Conservation (phyloP, 2,888 invertebrate genomes). For the Saturnia pavonia region DNA sequence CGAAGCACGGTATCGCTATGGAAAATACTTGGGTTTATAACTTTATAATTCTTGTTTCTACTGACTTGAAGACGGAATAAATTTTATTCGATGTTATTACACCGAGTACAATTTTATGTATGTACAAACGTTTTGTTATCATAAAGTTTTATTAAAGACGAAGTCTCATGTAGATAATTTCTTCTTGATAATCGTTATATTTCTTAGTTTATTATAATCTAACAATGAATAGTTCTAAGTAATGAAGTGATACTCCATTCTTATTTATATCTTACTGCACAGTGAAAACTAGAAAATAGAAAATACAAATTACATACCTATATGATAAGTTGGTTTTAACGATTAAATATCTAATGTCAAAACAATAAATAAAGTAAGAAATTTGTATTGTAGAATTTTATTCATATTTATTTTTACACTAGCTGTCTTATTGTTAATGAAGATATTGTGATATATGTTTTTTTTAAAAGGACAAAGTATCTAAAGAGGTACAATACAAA, state of each 20-base stretch:
- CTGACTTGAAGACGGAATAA: background rate
- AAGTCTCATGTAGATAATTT: background rate
- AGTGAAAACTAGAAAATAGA: too few species aligned
- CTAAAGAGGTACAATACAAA: too few species aligned
- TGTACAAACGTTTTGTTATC: background rate
- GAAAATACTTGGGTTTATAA: constrained; percentile 3
- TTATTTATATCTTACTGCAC: too few species aligned
- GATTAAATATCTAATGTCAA: background rate
- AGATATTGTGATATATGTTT: too few species aligned
- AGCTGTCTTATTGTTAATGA: too few species aligned
- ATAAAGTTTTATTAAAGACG: background rate
- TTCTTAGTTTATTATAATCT: background rate
- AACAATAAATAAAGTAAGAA: background rate
- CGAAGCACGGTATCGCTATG: constrained; percentile 27
- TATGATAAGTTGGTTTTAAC: too few species aligned
- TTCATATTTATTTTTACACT: background rate
- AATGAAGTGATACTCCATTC: background rate
- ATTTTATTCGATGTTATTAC: background rate
- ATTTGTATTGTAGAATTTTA: too few species aligned
- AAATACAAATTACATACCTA: too few species aligned
- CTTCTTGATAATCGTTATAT: background rate
- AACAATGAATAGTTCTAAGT: background rate
- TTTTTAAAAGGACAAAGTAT: too few species aligned
- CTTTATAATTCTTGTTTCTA: constrained; percentile 1
- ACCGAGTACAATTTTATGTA: background rate